Evolutionary conservation across 2,113 vertebrate genomes (phyloP).

Genomic region (Atractosteus spatula): DNA sequence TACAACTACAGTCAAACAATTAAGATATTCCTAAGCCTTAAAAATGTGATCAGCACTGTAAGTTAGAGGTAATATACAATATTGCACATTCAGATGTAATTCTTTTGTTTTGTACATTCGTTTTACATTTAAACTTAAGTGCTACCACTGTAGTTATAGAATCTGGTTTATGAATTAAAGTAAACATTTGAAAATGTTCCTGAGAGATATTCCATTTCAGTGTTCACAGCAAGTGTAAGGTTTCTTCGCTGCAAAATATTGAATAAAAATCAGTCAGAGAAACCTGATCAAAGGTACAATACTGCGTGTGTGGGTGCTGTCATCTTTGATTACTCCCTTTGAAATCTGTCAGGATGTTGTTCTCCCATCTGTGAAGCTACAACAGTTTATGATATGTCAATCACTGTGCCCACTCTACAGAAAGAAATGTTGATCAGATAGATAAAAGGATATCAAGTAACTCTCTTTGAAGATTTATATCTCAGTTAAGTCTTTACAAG

Average conservation of each 20-base stretch:
- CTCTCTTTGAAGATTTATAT: slow-evolving; percentile 5
- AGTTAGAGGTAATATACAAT: no score
- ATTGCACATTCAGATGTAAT: no score
- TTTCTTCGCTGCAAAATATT: slow-evolving; percentile 2
- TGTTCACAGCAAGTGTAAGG: neutral
- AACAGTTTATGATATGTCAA: slow-evolving; percentile 25
- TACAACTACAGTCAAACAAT: no score
- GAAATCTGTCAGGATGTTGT: slow-evolving; percentile 19
- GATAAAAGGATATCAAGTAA: slow-evolving; percentile 26
- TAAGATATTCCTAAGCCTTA: no score
- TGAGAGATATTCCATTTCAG: neutral
- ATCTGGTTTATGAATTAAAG: no score
- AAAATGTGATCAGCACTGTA: no score
- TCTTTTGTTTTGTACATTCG: no score
- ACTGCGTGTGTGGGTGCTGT: slow-evolving; percentile 14
- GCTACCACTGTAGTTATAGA: no score
- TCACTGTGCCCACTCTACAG: slow-evolving; percentile 15
- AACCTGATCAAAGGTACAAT: neutral
- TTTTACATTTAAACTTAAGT: no score
- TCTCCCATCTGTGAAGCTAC: slow-evolving; percentile 19
- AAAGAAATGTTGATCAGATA: slow-evolving; percentile 17
- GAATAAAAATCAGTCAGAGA: slow-evolving; percentile 11
- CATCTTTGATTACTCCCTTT: slow-evolving; percentile 25
- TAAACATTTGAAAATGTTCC: no score
- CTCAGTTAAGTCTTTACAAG: slow-evolving; percentile 13